Base-by-base conservation (phyloP, 1,140 invertebrate species). In the Portunus trituberculatus region DNA sequence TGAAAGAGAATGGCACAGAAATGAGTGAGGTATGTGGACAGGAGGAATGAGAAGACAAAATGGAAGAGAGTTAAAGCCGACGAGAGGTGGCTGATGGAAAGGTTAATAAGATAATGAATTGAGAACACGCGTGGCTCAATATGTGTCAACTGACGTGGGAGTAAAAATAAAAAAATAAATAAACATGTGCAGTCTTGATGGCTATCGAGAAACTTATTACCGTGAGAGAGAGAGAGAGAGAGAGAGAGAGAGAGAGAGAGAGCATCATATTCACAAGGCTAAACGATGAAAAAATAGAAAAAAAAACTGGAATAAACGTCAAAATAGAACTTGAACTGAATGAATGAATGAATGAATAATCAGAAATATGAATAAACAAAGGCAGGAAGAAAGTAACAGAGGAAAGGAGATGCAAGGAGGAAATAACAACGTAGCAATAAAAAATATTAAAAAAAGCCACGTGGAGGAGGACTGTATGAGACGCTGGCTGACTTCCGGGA, bases 171-270 rank as follows among this genome's bases (percentile, higher is more conserved):
- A 84, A 84, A 8, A 84, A 84, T 84, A 84, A 28, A 84, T 84
- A 32, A 29, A 12, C 10, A 84, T n/a, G 25, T 28, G 25, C 52
- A 59, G 52, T 59, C 16, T 59, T 59, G 52, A 86, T 10, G 45
- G 29, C 10, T 39, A 84, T 6, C 3, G 46, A 32, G 82, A 29
- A 67, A 16, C 25, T 39, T 25, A 88, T 39, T 25, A 25, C 86
- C 25, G 10, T 25, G 20, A 89, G 32, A 89, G 39, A 46, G 39
- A 48, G 87, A 89, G 87, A 25, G 0, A 46, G 39, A 89, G 39
- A 76, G 90, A 91, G 8, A 67, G 90, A 76, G 48, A 59, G 29
- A 59, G 29, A 45, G 52, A 59, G 52, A 59, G 52, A 59, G 52
- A 59, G 52, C 89, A 91, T 29, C 20, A 39, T 6, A 39, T 39